phyloP scores from a whole-genome alignment of 2,888 invertebrate genomes.

The Caenorhabditis sp. region DNA sequence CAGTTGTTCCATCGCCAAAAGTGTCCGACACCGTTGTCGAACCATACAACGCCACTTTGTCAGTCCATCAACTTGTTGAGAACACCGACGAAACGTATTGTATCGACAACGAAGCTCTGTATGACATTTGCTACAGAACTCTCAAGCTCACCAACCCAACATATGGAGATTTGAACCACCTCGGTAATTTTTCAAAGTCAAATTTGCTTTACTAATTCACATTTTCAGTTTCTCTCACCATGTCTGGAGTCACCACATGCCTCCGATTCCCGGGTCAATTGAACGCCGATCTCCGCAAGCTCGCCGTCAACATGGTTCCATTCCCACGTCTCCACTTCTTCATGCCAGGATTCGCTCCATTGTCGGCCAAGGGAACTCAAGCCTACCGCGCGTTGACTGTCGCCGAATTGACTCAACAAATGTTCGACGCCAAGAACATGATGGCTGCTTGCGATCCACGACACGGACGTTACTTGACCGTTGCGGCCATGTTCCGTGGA shows the following conservation, averaged over 20 bases:
- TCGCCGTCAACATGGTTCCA: conserved; percentile 86
- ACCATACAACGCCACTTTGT: conserved; percentile 74
- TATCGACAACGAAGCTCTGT: conserved; percentile 74
- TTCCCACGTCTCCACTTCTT: conserved; percentile 82
- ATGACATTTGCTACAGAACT: conserved; percentile 76
- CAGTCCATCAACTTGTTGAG: conserved; percentile 73
- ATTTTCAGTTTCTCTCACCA: conserved; percentile 73
- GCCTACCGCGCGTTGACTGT: conserved; percentile 78
- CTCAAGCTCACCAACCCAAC: conserved; percentile 78
- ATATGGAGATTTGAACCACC: conserved; percentile 77
- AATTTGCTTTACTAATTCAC: background rate
- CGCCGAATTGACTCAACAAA: conserved; percentile 80
- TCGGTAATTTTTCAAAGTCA: conserved; percentile 17
- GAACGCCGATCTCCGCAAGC: conserved; percentile 83
- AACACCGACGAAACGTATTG: conserved; percentile 71
- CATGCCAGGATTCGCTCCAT: conserved; percentile 83
- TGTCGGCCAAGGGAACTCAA: conserved; percentile 80
- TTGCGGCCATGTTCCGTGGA: conserved; percentile 76
- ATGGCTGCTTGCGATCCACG: conserved; percentile 75
- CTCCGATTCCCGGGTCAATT: conserved; percentile 88
- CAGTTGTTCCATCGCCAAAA: conserved; percentile 87
- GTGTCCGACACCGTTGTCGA: conserved; percentile 80
- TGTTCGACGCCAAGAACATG: conserved; percentile 77
- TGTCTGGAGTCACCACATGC: conserved; percentile 75
- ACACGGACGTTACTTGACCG: conserved; percentile 76